Conservation (phyloP, 1,140 invertebrate genomes). For the Chionoecetes opilio region DNA sequence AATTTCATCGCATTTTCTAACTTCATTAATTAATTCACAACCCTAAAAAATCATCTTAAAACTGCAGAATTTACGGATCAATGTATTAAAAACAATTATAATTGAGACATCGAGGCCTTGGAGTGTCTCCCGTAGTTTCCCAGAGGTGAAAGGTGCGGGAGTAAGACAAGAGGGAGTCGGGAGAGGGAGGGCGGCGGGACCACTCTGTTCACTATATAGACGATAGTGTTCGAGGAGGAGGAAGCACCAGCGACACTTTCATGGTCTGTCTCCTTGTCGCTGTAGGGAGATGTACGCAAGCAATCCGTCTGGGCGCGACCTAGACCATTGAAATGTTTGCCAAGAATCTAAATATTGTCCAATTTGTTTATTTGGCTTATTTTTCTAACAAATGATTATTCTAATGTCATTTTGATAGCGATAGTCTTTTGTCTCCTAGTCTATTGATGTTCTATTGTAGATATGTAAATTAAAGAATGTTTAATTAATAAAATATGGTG, state of each 20-base stretch:
- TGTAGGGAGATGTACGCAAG: neutral
- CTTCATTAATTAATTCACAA: too few relatives aligned
- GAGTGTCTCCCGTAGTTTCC: neutral
- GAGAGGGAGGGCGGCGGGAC: neutral
- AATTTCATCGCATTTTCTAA: too few relatives aligned
- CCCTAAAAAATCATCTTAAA: too few relatives aligned
- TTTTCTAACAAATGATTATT: neutral
- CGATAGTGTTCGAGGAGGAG: neutral
- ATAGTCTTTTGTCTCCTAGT: neutral
- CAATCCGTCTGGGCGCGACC: too few relatives aligned
- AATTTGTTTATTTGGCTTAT: neutral
- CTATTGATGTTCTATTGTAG: neutral
- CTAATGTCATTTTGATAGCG: neutral
- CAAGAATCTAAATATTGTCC: neutral
- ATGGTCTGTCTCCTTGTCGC: neutral
- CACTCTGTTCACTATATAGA: slow-evolving; percentile 7
- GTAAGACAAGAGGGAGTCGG: neutral
- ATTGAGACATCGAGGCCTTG: neutral
- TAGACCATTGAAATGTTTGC: neutral
- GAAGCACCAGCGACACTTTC: neutral
- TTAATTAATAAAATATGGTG: too few relatives aligned
- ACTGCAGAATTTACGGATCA: too few relatives aligned
- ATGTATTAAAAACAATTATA: too few relatives aligned
- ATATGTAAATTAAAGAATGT: neutral
- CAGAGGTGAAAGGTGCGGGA: too few relatives aligned